Evolutionary conservation across 1,140 invertebrate species (phyloP), one percentile per base, ranked within the genome.

Genomic region (Hylaeus volcanicus): DNA sequence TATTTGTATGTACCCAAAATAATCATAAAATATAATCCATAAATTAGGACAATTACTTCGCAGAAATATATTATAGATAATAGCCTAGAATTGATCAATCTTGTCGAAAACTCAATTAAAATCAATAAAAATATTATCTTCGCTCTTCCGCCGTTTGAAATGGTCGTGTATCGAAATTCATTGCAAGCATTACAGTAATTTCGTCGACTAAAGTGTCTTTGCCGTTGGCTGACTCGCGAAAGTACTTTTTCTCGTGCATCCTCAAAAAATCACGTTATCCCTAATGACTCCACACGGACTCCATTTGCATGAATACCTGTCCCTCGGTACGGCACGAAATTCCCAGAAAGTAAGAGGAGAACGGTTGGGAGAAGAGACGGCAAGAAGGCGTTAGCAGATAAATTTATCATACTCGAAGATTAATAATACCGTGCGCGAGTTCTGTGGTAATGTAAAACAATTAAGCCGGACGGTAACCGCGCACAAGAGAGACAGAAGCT

Each of bases 361-460:
- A 26, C 1, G 55, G 5, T n/a, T 14, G 43, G 14, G 60, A 48
- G 43, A 48, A 14, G 15, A 51, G 65, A 61, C 43, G 73, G 15
- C 45, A 74, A 8, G 58, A 63, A 63, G 68, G 41, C 8, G 15
- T 37, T n/a, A 77, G 74, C 60, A 63, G 58, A 63, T 53, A 72
- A 78, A 72, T 78, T 78, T 71, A 78, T 78, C 75, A 78, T 53
- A 37, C 11, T 12, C 39, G 11, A 45, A 61, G 75, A 78, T 78
- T 78, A 72, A 78, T 78, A 72, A 58, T 12, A 11, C 14, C n/a
- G 9, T 11, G 68, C 8, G n/a, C 26, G 48, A 53, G 70, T 72
- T 78, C 75, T 43, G 56, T 53, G 68, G 68, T 78, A 78, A 78
- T 78, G 56, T 78, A 78, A 78, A 72, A 78, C 68, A 78, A 78